These are phyloP conservation scores for Thaumetopoea pityocampa DNA, from an alignment of 1,140 invertebrate genomes.

Conservation along the genomic window DNA sequence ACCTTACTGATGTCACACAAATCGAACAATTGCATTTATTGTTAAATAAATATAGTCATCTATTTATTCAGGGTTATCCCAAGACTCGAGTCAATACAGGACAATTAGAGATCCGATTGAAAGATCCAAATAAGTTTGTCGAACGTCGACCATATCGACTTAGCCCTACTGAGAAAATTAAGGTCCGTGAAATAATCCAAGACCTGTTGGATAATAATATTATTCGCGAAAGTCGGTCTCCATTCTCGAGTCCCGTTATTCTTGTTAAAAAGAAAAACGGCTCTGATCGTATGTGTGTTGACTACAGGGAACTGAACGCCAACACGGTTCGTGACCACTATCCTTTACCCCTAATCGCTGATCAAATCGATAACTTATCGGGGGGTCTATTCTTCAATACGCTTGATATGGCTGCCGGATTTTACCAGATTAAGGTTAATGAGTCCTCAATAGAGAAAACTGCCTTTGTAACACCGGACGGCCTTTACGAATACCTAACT, in stretches of 20 bases:
- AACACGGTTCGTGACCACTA: constrained; percentile 13
- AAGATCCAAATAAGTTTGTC: constrained; percentile 18
- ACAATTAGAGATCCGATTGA: constrained; percentile 17
- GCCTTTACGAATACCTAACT: constrained; percentile 10
- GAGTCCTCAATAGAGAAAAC: constrained; percentile 15
- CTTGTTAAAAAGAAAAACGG: constrained; percentile 21
- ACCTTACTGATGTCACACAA: constrained; percentile 22
- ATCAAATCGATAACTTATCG: constrained; percentile 3
- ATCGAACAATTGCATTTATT: constrained; percentile 16
- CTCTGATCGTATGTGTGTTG: constrained; percentile 10
- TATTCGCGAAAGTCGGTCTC: constrained; percentile 14
- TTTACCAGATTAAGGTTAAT: constrained; percentile 6
- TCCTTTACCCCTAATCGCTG: constrained; percentile 12
- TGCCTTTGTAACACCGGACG: constrained; percentile 14
- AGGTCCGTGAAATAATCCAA: constrained; percentile 7
- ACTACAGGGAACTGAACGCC: constrained; percentile 14
- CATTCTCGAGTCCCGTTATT: constrained; percentile 16
- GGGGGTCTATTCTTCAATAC: constrained; percentile 1
- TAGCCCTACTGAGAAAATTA: constrained; percentile 17
- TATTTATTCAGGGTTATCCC: constrained; percentile 28
- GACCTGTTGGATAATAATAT: constrained; percentile 12
- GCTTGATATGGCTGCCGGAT: constrained; percentile 14
- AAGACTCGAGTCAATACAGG: constrained; percentile 26
- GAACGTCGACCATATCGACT: constrained; percentile 23
- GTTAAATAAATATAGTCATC: constrained; percentile 25